Base-by-base conservation (phyloP, 2,888 invertebrate species). In the Clanis bilineata region DNA sequence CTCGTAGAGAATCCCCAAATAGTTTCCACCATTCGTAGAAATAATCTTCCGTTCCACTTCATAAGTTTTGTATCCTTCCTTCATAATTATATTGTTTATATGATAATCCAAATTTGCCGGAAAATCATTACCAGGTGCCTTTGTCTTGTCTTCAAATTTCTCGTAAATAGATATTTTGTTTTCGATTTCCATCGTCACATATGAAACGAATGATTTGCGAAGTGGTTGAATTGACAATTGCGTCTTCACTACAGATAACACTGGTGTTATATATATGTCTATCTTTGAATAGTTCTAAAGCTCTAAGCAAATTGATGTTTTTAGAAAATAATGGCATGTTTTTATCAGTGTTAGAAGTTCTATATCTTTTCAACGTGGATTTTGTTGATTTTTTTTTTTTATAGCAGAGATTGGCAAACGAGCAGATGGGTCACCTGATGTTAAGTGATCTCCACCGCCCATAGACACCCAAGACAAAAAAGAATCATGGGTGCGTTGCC, bases 11-110 rank as follows among this genome's bases (percentile, higher is more conserved):
- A 63, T 58, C 1, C 76, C 83, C 1, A 85, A 64, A 58, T 76
- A 86, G 62, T 77, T 85, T 0, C 79, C 82, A 12, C 86, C 85
- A 28, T 77, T 71, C 2, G 80, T 73, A 0, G 73, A 63, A 0
- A 82, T 62, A 2, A 36, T 25, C 58, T 65, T 73, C 6, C 67
- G 69, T 0, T 60, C 23, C 2, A 77, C 64, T 58, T 73, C 61
- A 56, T 73, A 75, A 0, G 64, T 65, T 2, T 77, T 41, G n/a
- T 71, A 72, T 25, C 73, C 64, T 64, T 75, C 67, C 12, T 78
- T 64, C 47, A 63, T 56, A 22, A 67, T 56, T 25, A 77, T 70
- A 6, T 43, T 63, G 2, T 65, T 45, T 6, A 77, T 67, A n/a
- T 61, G 62, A 18, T 59, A 58, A 10, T 75, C 68, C 9, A 76